A percentile compares a stretch with the other conserved stretches of the same genome.
Conservation (phyloP, 1,140 invertebrate species). For the Geopemphigus sp. region DNA sequence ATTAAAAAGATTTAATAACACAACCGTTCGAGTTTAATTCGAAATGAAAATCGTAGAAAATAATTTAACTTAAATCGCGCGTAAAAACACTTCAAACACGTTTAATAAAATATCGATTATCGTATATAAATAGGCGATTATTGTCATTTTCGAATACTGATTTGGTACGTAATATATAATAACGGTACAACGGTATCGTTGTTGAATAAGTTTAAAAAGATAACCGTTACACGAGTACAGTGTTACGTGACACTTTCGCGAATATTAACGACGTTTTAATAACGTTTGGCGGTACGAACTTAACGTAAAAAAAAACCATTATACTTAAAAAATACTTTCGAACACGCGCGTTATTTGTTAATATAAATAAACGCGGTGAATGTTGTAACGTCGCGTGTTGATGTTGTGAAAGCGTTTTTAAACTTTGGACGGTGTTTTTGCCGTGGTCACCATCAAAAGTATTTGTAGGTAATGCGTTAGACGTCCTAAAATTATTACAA, state of each 20-base stretch:
- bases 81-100: too few species aligned
- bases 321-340: neutral
- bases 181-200: neutral
- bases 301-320: neutral
- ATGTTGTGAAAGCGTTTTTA: neutral
- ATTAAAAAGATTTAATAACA: too few species aligned
- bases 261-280: neutral
- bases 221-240: too few species aligned
- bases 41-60: too few species aligned
- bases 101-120: too few species aligned
- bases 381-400: too few species aligned
- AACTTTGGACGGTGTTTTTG: conserved; percentile 34
- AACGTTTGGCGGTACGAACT: neutral
- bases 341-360: too few species aligned
- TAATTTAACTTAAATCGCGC: too few species aligned
- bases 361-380: too few species aligned
- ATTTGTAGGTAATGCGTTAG: conserved; percentile 30
- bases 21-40: too few species aligned
- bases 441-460: conserved; percentile 23
- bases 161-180: neutral
- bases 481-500: conserved; percentile 5
- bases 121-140: too few species aligned
- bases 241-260: neutral
- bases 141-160: conserved; percentile 26
- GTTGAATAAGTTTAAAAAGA: neutral